Percentiles rank a stretch among this genome's conserved stretches.
These are phyloP conservation scores for Enteromius treurensis DNA, from an alignment of 2,797 vertebrate species.

Conservation along the genomic window DNA sequence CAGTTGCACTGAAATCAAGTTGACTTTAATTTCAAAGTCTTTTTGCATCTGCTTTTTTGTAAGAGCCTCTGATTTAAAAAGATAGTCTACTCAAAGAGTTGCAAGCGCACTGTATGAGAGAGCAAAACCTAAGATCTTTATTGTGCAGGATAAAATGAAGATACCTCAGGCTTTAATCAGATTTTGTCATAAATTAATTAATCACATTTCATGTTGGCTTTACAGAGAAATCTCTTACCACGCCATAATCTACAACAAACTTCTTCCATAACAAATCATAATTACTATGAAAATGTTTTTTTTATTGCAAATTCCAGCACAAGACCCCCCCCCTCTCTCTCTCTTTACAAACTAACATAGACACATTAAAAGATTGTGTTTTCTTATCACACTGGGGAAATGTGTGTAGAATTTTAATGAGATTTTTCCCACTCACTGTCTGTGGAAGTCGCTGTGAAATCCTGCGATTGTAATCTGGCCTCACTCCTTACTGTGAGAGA, in stretches of 20 bases:
- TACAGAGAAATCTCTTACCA: not conserved
- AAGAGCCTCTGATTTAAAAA: not conserved
- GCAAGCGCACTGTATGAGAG: not conserved
- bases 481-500: slow-evolving; percentile 66
- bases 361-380: slow-evolving; percentile 35
- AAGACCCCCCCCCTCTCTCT: not conserved
- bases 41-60: not conserved
- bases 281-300: slow-evolving; percentile 2
- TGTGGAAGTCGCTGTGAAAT: slow-evolving; percentile 67
- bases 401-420: slow-evolving; percentile 68
- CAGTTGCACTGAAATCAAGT: not conserved
- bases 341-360: slow-evolving; percentile 4
- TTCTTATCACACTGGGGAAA: slow-evolving; percentile 60
- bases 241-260: slow-evolving; percentile 15
- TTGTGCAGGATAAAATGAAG: not conserved
- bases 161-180: not conserved
- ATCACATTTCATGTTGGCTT: not conserved
- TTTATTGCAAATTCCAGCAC: slow-evolving; percentile 10
- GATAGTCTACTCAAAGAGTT: not conserved
- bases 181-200: not conserved
- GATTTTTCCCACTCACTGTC: slow-evolving; percentile 61
- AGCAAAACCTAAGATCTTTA: not conserved
- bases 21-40: not conserved
- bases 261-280: not conserved
- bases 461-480: slow-evolving; percentile 58